phyloP scores from a whole-genome alignment of 2,888 invertebrate genomes.

The Stenodera caucasica region DNA sequence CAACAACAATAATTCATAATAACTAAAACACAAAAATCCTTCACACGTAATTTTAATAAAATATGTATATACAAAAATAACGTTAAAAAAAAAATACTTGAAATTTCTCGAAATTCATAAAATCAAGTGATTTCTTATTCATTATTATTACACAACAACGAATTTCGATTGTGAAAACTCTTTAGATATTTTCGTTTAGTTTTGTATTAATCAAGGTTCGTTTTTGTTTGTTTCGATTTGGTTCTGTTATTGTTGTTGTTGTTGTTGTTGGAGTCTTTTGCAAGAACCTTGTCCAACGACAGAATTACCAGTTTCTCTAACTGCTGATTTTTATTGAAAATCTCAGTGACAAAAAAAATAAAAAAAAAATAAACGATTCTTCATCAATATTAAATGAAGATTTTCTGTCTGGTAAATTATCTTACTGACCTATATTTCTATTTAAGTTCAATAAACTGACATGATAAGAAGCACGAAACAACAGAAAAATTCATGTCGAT shows the following conservation, averaged over 20 bases:
- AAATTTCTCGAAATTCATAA: not conserved
- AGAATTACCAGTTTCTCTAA: not conserved
- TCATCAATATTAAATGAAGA: conserved; percentile 6
- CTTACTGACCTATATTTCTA: conserved; percentile 47
- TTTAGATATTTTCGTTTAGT: not conserved
- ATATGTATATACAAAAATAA: too few relatives aligned
- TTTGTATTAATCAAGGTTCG: conserved; percentile 20
- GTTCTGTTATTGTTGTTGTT: not conserved
- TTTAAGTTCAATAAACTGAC: conserved; percentile 41
- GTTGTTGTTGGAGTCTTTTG: too few relatives aligned
- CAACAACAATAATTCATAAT: conserved; percentile 27
- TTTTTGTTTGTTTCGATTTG: conserved; percentile 15
- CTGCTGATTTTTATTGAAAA: too few relatives aligned
- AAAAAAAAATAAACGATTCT: not conserved
- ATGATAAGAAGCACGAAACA: conserved; percentile 35
- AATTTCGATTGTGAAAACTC: conserved; percentile 23
- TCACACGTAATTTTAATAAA: conserved; percentile 31
- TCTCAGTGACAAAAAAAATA: not conserved
- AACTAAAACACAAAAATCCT: conserved; percentile 34
- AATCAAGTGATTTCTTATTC: too few relatives aligned
- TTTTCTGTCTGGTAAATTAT: conserved; percentile 33
- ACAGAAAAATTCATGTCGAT: conserved; percentile 2
- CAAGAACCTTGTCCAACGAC: not conserved
- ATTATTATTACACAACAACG: not conserved
- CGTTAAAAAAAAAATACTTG: conserved; percentile 5